Percentiles rank a stretch among this genome's conserved stretches.
Evolutionary conservation across 2,113 vertebrate genomes (phyloP).

Genomic region (Gymnorhina tibicen): DNA sequence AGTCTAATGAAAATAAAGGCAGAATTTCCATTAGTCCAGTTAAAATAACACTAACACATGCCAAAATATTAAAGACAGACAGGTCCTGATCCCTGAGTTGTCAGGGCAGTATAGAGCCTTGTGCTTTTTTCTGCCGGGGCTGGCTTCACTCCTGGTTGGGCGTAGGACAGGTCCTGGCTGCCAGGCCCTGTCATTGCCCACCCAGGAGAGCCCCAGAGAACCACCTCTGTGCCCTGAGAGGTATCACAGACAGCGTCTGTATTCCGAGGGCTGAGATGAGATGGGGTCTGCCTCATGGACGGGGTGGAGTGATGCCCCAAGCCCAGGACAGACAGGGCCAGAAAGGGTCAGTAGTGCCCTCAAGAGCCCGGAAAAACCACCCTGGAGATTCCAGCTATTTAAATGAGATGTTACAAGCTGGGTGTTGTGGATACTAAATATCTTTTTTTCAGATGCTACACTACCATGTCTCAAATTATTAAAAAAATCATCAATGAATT

Average conservation of each 20-base stretch:
- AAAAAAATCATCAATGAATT: not conserved
- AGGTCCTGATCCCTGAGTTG: not conserved
- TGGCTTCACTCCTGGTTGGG: not conserved
- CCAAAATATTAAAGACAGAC: not conserved
- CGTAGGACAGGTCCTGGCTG: not conserved
- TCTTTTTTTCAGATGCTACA: not conserved
- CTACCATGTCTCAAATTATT: not conserved
- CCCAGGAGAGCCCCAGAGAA: rapidly evolving
- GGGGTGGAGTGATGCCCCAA: rapidly evolving
- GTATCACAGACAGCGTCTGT: rapidly evolving
- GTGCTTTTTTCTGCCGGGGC: not conserved
- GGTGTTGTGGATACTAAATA: rapidly evolving
- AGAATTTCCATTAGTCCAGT: not conserved
- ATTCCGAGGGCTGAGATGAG: not conserved
- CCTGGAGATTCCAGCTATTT: not conserved
- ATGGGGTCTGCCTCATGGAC: rapidly evolving
- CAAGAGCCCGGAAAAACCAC: not conserved
- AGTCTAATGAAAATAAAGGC: not conserved
- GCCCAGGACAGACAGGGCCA: not conserved
- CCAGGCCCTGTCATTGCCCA: too few relatives aligned
- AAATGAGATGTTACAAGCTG: not conserved
- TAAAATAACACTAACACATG: not conserved
- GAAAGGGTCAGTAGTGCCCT: not conserved
- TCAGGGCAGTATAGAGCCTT: not conserved
- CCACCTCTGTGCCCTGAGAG: too few relatives aligned